Conservation (phyloP, 2,888 invertebrate species). For the Aphelenchoides bicaudatus region DNA sequence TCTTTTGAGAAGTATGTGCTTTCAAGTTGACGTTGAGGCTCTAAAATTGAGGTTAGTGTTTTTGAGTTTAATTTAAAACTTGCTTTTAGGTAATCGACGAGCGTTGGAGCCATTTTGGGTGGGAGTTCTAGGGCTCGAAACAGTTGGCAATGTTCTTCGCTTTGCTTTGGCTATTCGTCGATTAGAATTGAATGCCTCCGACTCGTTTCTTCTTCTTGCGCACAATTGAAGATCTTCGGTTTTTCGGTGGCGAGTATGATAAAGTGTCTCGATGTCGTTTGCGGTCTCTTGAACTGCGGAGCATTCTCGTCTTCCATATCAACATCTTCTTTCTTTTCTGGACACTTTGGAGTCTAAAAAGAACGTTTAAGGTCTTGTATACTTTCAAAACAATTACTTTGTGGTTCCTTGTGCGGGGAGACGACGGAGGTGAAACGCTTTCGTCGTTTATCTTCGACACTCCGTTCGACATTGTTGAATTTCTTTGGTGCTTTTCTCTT, state of each 20-base stretch:
- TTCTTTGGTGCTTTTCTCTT: too few species aligned
- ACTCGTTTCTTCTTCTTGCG: not conserved
- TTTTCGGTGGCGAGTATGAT: conserved; percentile 6
- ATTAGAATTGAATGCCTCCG: not conserved
- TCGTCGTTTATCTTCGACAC: not conserved
- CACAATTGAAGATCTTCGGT: not conserved
- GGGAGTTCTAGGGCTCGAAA: not conserved
- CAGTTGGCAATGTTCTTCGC: not conserved
- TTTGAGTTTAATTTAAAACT: too few species aligned
- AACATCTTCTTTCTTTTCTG: too few species aligned
- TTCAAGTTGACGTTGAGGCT: not conserved
- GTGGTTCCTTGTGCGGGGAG: too few species aligned
- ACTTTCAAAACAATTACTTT: too few species aligned
- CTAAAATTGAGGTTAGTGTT: not conserved
- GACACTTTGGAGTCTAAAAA: too few species aligned
- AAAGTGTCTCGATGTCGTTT: conserved; percentile 6
- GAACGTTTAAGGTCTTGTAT: not conserved
- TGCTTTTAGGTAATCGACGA: not conserved
- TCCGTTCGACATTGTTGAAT: too few species aligned
- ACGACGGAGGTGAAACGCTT: not conserved
- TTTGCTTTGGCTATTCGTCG: not conserved
- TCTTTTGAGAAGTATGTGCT: not conserved
- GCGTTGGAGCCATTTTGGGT: not conserved
- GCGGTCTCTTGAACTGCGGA: too few species aligned
- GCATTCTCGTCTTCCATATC: too few species aligned